Base-by-base conservation (phyloP, 1,140 invertebrate genomes). In the Sinella curviseta region DNA sequence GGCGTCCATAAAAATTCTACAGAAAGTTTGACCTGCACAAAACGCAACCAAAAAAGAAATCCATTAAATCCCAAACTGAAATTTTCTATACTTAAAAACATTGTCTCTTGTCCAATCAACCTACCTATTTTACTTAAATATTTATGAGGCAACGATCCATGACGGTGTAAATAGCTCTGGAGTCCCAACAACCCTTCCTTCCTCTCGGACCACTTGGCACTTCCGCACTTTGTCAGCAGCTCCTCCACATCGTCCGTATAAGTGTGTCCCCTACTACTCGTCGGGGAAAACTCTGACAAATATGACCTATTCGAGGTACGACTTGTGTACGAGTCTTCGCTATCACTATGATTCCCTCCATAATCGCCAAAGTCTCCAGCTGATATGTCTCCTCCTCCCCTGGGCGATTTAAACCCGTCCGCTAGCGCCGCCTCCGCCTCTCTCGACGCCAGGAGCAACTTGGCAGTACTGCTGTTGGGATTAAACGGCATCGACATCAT, bases 1-100 rank as follows among this genome's bases (percentile, higher is more conserved):
- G 17, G 83, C 83, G 76, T 84, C 83, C 83, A 84, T 84, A 79
- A 84, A 84, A 31, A 84, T 84, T 35, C 83, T 77, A 76, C 83
- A 84, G 80, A 84, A 84, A 36, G 83, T 84, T 78, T 84, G 81
- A 67, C 83, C 83, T 84, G 39, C 4, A 57, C 4, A 74, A 74
- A n/a, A 78, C 8, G 39, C 39, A 57, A n/a, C n/a, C n/a, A n/a
- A n/a, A n/a, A n/a, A 36, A 67, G n/a, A 76, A 80, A 20, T 75
- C 31, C 14, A 73, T 77, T 67, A 74, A 36, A 36, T 77, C 8
- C 17, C 26, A 35, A 4, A 39, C 26, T 26, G 8, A 55, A 57
- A 54, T 77, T 26, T 65, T 24, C 1, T 74, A 74, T 31, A 36
- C 4, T 28, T 74, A 36, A 8, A 74, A 8, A 74, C 12, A 33